Evolutionary conservation across 2,797 vertebrate genomes (phyloP).

Genomic region (Liasis olivaceus): DNA sequence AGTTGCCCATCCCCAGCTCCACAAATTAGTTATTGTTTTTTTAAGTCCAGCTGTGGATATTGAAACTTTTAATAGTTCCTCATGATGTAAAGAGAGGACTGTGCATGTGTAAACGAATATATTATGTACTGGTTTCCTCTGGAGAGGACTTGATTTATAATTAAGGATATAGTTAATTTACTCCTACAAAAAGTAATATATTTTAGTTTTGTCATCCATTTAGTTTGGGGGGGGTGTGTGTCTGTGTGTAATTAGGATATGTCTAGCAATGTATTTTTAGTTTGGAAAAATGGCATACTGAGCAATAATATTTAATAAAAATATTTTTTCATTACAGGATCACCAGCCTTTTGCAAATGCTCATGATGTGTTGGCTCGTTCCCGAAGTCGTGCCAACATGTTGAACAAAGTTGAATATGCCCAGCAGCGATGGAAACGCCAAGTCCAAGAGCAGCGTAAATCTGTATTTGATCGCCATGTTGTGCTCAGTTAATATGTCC

Average conservation of each 20-base stretch:
- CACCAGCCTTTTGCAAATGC: slow-evolving; percentile 97
- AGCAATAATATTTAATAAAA: not conserved
- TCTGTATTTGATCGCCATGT: slow-evolving; percentile 98
- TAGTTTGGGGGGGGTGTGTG: not conserved
- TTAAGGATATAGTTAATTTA: not conserved
- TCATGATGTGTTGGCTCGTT: slow-evolving; percentile 92
- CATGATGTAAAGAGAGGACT: not conserved
- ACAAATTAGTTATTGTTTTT: not conserved
- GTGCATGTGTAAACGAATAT: not conserved
- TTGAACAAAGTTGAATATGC: slow-evolving; percentile 98
- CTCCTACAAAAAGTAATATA: not conserved
- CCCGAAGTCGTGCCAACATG: slow-evolving; percentile 91
- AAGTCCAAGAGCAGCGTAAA: slow-evolving; percentile 98
- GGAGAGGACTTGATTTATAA: not conserved
- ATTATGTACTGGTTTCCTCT: not conserved
- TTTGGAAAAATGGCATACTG: not conserved
- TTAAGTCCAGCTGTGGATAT: not conserved
- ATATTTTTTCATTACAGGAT: slow-evolving; percentile 78
- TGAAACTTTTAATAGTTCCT: not conserved
- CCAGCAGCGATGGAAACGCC: slow-evolving; percentile 97
- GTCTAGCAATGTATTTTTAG: not conserved
- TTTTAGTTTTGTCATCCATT: not conserved
- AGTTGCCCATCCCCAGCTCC: not conserved
- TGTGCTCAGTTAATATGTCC: slow-evolving; percentile 89
- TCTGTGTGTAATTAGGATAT: not conserved